phyloP scores from a whole-genome alignment of 2,888 invertebrate species.

The Chalcosyrphus nemorum region DNA sequence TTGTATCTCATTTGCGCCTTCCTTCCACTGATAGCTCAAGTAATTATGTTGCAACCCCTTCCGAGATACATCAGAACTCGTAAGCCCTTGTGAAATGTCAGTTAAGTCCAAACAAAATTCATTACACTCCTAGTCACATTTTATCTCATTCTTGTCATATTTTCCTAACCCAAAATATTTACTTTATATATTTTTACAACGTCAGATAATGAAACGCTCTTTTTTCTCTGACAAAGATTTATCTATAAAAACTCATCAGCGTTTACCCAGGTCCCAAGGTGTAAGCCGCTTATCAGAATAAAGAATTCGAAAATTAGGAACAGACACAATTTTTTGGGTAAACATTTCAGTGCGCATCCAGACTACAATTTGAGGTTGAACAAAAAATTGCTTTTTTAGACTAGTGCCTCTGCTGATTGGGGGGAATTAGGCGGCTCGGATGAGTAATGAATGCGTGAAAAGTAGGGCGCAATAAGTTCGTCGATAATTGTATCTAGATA shows the following conservation, averaged over 20 bases:
- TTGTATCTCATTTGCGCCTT: too few species aligned
- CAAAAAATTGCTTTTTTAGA: neutral
- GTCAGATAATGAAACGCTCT: neutral
- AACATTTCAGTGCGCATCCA: conserved; percentile 15
- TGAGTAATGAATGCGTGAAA: conserved; percentile 30
- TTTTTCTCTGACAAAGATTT: conserved; percentile 31
- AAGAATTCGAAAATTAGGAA: conserved; percentile 43
- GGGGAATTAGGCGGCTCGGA: conserved; percentile 18
- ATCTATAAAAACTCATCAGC: conserved; percentile 28
- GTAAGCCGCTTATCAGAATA: conserved; percentile 46
- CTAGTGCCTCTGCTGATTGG: neutral
- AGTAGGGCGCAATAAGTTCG: conserved; percentile 25
- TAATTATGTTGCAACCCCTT: neutral
- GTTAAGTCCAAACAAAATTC: conserved; percentile 14
- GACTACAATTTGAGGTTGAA: neutral
- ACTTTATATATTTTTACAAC: conserved; percentile 9
- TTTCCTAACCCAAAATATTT: conserved; percentile 17
- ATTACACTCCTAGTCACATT: neutral
- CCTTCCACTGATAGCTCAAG: too few species aligned
- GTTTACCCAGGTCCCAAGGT: neutral
- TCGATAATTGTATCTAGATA: conserved; percentile 18
- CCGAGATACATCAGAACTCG: neutral
- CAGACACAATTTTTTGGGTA: conserved; percentile 2
- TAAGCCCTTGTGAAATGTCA: conserved; percentile 4
- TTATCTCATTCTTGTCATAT: conserved; percentile 18